phyloP scores from a whole-genome alignment of 2,113 vertebrate genomes.

The Seriola rivoliana region DNA sequence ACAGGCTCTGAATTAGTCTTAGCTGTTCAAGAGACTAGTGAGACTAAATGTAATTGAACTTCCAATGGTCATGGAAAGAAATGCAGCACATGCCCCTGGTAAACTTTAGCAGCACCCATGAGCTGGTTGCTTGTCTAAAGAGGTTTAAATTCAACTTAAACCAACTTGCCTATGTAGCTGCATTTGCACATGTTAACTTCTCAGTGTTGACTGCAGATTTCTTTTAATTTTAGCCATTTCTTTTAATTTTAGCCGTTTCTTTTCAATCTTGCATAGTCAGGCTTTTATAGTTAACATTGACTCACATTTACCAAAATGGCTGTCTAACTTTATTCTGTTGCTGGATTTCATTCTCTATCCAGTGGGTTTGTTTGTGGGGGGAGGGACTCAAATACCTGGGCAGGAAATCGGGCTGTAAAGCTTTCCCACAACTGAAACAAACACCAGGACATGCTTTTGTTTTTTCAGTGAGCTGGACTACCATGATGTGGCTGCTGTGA shows the following conservation, averaged over 20 bases:
- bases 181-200: background rate
- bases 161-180: background rate
- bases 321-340: too few species aligned
- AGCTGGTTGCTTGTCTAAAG: too few species aligned
- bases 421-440: background rate
- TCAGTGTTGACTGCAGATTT: background rate
- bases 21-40: background rate
- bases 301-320: too few species aligned
- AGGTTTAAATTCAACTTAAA: too few species aligned
- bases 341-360: too few species aligned
- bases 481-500: constrained; percentile 93
- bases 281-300: too few species aligned
- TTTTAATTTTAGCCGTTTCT: too few species aligned
- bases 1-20: too few species aligned
- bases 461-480: constrained; percentile 92
- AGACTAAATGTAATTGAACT: background rate
- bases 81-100: background rate
- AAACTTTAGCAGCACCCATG: background rate
- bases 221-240: too few species aligned
- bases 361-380: too few species aligned
- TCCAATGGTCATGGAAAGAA: background rate
- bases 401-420: background rate
- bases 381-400: background rate
- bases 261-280: too few species aligned
- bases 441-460: background rate